These are phyloP conservation scores for Nomada hirtipes DNA, from an alignment of 2,888 invertebrate species.

Conservation along the genomic window DNA sequence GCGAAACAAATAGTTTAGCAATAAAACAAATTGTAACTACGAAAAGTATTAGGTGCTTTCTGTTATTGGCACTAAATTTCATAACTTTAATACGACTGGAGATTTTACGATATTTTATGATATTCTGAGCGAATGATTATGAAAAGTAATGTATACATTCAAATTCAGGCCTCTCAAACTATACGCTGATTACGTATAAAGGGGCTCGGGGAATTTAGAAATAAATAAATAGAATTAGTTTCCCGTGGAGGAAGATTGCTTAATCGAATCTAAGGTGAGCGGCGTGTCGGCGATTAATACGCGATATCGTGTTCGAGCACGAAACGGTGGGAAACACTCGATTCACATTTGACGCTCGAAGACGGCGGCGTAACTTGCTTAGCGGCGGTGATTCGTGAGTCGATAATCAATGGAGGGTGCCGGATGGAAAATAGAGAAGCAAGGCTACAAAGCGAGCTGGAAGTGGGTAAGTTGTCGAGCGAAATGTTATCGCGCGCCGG, in stretches of 20 bases:
- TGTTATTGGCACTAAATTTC: no score
- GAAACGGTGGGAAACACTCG: constrained; percentile 48
- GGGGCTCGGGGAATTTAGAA: no score
- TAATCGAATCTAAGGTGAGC: constrained; percentile 4
- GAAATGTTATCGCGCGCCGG: constrained; percentile 82
- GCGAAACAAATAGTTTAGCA: no score
- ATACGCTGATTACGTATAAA: neutral
- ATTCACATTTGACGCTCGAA: constrained; percentile 63
- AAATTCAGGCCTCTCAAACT: no score
- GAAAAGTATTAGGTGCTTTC: no score
- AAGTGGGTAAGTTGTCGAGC: constrained; percentile 82
- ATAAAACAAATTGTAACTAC: no score
- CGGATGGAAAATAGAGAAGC: constrained; percentile 67
- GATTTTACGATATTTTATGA: no score
- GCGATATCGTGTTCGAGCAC: constrained; percentile 36
- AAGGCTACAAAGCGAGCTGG: constrained; percentile 75
- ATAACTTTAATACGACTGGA: no score
- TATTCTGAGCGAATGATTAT: no score
- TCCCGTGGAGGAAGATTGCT: constrained; percentile 16
- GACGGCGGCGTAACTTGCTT: constrained; percentile 62
- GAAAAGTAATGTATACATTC: no score
- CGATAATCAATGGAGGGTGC: constrained; percentile 72
- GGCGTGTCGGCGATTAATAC: constrained; percentile 30
- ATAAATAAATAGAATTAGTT: neutral
- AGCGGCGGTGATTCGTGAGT: constrained; percentile 61